Conservation (phyloP, 2,888 invertebrate genomes). For the Fragum sueziense region DNA sequence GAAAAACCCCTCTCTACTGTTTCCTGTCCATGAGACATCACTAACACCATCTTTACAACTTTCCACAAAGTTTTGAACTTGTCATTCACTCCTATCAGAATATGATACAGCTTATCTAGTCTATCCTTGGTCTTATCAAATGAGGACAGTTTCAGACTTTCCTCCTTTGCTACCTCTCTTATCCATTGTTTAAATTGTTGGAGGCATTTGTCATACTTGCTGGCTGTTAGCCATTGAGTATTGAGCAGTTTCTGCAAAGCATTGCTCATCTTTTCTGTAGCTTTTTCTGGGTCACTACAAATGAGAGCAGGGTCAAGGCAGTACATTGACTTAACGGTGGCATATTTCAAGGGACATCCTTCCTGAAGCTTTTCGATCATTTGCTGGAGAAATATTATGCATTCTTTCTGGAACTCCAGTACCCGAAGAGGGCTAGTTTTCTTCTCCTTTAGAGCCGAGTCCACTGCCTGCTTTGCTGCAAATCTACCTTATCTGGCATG, state of each 20-base stretch:
- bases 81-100: slow-evolving; percentile 4
- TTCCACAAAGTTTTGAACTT: slow-evolving; percentile 20
- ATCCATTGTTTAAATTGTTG: neutral
- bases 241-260: neutral
- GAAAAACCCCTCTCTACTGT: slow-evolving; percentile 45
- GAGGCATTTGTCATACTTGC: neutral
- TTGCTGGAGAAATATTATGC: neutral
- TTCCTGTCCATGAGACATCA: slow-evolving; percentile 49
- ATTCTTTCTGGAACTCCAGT: slow-evolving; percentile 5
- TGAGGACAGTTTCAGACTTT: neutral
- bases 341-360: neutral
- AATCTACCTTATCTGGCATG: slow-evolving; percentile 36
- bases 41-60: slow-evolving; percentile 29
- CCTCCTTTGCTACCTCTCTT: neutral
- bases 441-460: slow-evolving; percentile 19
- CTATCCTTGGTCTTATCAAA: slow-evolving; percentile 23
- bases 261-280: neutral
- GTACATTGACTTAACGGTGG: slow-evolving; percentile 1
- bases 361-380: neutral
- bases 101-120: slow-evolving; percentile 36
- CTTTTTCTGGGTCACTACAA: slow-evolving; percentile 10
- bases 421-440: slow-evolving; percentile 39
- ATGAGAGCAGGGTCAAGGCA: neutral
- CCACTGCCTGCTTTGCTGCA: slow-evolving; percentile 31
- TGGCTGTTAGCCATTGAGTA: neutral